Evolutionary conservation across 64 coral and sea anemone species (phyloP).

Genomic region (Actinia equina): DNA sequence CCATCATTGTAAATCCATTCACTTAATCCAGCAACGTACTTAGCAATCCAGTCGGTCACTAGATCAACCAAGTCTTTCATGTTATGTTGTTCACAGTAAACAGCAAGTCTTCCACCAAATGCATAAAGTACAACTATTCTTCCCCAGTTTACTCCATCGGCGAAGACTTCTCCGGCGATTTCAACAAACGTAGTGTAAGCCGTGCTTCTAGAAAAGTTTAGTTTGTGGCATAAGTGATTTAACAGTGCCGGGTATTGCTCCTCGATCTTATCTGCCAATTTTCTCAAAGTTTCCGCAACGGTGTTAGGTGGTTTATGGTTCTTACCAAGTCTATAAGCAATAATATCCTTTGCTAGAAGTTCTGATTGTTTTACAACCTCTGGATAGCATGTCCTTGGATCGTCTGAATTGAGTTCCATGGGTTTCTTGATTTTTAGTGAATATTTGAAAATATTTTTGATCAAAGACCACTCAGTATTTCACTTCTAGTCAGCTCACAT

Average conservation of each 20-base stretch:
- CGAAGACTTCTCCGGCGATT: constrained; percentile 93
- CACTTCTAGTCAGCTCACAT: constrained; percentile 16
- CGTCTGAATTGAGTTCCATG: constrained; percentile 72
- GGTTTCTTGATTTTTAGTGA: constrained; percentile 39
- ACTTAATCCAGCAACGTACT: constrained; percentile 68
- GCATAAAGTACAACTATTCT: constrained; percentile 96
- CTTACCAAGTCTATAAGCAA: constrained; percentile 87
- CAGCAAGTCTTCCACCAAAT: constrained; percentile 89
- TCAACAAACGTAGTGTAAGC: constrained; percentile 86
- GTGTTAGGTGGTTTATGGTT: constrained; percentile 57
- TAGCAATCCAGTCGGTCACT: constrained; percentile 77
- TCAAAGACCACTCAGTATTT: constrained; percentile 45
- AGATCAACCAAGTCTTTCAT: constrained; percentile 86
- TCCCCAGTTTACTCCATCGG: constrained; percentile 97
- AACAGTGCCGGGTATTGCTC: constrained; percentile 74
- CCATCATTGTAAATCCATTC: constrained; percentile 95
- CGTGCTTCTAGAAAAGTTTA: constrained; percentile 78
- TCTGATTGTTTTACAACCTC: constrained; percentile 46
- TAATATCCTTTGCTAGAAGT: constrained; percentile 90
- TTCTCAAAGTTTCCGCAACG: constrained; percentile 87
- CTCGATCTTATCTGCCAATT: constrained; percentile 97
- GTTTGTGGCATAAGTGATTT: constrained; percentile 88
- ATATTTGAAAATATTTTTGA: constrained; percentile 29
- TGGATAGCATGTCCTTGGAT: constrained; percentile 49
- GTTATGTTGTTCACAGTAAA: constrained; percentile 86